phyloP scores from a whole-genome alignment of 2,113 vertebrate genomes.

The Solenodon paradoxus region DNA sequence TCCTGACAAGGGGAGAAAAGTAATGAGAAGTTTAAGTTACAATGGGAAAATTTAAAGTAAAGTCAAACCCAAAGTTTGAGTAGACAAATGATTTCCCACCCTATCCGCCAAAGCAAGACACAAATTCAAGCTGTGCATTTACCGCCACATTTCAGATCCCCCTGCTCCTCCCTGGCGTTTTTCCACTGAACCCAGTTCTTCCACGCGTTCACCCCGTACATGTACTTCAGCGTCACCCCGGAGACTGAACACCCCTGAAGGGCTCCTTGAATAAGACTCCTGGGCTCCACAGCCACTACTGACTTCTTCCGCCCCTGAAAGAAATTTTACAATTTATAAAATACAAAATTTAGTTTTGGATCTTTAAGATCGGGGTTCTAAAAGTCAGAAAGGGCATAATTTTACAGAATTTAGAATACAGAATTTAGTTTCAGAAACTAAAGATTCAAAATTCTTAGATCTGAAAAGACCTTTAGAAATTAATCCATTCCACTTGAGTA shows the following conservation, averaged over 20 bases:
- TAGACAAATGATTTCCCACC: neutral
- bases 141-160: slow-evolving; percentile 89
- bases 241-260: slow-evolving; percentile 85
- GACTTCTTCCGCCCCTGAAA: slow-evolving; percentile 88
- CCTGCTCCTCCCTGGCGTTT: slow-evolving; percentile 89
- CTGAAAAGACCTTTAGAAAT: neutral
- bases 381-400: neutral
- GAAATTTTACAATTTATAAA: slow-evolving; percentile 48
- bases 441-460: slow-evolving; percentile 23
- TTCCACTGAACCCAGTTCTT: slow-evolving; percentile 96
- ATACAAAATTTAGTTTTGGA: slow-evolving; percentile 29
- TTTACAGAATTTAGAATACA: neutral
- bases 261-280: slow-evolving; percentile 80
- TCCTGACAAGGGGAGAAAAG: slow-evolving; percentile 59
- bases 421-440: neutral
- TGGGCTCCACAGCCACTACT: slow-evolving; percentile 78
- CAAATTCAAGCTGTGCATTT: slow-evolving; percentile 11
- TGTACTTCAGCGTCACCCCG: slow-evolving; percentile 89
- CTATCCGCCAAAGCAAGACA: neutral
- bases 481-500: neutral
- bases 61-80: neutral
- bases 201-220: slow-evolving; percentile 97
- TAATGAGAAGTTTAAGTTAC: slow-evolving; percentile 31
- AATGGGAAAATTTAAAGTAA: neutral
- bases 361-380: slow-evolving; percentile 19